A percentile compares a stretch with the other conserved stretches of the same genome.
Conservation (phyloP, 2,797 vertebrate genomes). For the Acanthurus tractus region DNA sequence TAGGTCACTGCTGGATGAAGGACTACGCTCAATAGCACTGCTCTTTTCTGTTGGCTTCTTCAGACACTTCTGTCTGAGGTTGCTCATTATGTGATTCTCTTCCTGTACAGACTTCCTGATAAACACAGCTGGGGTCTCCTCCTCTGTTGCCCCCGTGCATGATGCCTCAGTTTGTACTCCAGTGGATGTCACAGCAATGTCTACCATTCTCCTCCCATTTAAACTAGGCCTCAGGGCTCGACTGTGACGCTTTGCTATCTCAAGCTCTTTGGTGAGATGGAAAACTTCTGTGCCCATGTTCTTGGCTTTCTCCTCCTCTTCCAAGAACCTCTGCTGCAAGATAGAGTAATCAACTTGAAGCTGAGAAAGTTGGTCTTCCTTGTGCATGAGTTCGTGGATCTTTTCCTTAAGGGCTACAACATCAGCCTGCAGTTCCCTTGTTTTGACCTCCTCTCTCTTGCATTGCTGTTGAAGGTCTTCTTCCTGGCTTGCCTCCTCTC, state of each 20-base stretch:
- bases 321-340: conserved; percentile 93
- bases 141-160: conserved; percentile 86
- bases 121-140: conserved; percentile 95
- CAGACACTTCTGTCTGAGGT: conserved; percentile 92
- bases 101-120: conserved; percentile 98
- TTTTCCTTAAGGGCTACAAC: conserved; percentile 98
- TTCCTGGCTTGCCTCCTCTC: conserved; percentile 91
- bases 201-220: conserved; percentile 94
- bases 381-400: conserved; percentile 98
- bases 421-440: conserved; percentile 92
- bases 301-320: conserved; percentile 95
- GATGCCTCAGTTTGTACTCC: conserved; percentile 93
- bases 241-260: conserved; percentile 93
- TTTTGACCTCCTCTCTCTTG: conserved; percentile 92
- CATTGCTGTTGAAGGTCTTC: conserved; percentile 90
- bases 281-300: conserved; percentile 94
- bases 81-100: conserved; percentile 98
- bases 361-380: conserved; percentile 98
- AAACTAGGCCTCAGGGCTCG: conserved; percentile 92
- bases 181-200: conserved; percentile 91
- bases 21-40: conserved; percentile 89
- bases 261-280: conserved; percentile 93
- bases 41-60: conserved; percentile 88
- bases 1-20: conserved; percentile 91
- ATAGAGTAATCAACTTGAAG: conserved; percentile 95